Evolutionary conservation across 2,113 vertebrate genomes (phyloP).

Genomic region (Upupa epops): DNA sequence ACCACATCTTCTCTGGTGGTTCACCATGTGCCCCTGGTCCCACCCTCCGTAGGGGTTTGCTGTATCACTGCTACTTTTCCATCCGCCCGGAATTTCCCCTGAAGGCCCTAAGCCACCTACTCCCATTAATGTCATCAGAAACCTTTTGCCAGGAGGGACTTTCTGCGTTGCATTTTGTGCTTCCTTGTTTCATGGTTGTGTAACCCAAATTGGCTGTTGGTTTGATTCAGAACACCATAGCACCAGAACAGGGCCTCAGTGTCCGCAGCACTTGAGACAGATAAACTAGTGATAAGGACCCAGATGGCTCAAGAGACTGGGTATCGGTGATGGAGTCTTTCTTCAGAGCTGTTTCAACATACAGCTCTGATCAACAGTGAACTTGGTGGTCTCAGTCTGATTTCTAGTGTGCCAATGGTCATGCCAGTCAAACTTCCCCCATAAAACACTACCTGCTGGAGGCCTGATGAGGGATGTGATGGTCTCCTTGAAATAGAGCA

Average conservation of each 20-base stretch:
- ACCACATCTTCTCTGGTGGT: constrained; percentile 6
- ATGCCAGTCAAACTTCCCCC: neutral
- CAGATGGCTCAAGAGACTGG: constrained; percentile 18
- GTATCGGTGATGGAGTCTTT: neutral
- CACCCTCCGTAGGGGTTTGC: neutral
- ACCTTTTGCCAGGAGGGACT: neutral
- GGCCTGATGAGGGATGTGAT: neutral
- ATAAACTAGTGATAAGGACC: neutral
- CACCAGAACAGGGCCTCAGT: neutral
- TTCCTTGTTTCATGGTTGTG: neutral
- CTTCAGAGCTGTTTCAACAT: neutral
- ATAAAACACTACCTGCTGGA: neutral
- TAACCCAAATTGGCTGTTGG: neutral
- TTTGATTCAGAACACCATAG: neutral
- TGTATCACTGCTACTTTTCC: constrained; percentile 20
- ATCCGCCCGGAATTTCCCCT: constrained; percentile 54
- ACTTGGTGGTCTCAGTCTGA: neutral
- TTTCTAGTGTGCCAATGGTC: neutral
- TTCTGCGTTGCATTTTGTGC: neutral
- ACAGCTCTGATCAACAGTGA: neutral
- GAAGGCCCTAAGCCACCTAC: constrained; percentile 12
- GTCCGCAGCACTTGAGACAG: neutral
- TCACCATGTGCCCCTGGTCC: neutral
- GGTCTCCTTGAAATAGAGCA: neutral
- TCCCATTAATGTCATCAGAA: constrained; percentile 6